Base-by-base conservation (phyloP, 1,140 invertebrate species). In the Leptonema lineaticorne region DNA sequence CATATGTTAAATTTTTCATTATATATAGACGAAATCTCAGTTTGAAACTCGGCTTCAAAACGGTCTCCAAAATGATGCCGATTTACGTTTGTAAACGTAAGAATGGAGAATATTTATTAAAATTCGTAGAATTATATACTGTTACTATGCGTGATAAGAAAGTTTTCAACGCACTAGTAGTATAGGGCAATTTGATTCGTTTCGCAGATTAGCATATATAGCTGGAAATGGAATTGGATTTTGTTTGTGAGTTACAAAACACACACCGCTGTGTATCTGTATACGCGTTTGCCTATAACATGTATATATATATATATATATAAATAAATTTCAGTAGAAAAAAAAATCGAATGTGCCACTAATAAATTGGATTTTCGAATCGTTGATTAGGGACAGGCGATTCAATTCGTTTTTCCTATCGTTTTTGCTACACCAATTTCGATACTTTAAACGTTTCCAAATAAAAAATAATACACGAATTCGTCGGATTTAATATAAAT, bases 181-280 rank as follows among this genome's bases (percentile, higher is more conserved):
- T n/a, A n/a, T n/a, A n/a, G n/a, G 37, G 37, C 20, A 53, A 53
- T 53, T 53, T 53, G 50, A 53, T 53, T 53, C n/a, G 50, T 53
- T 53, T 24, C 50, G 9, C 9, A 53, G 50, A 53, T 53, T 53
- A 53, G 50, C 50, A 53, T 53, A 53, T n/a, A n/a, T 26, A 53
- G 27, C 50, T 24, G 11, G 50, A n/a, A 53, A 53, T 53, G 50
- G 50, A 53, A 53, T 53, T 53, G 50, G 50, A 53, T 53, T 53
- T 53, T 53, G 50, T 53, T 53, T 53, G 18, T 24, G 50, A 53
- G 50, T 24, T n/a, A n/a, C 50, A 24, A 53, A 26, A 26, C 22
- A 41, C 3, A 41, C n/a, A n/a, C n/a, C n/a, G n/a, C n/a, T n/a
- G n/a, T n/a, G n/a, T n/a, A n/a, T n/a, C n/a, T n/a, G n/a, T n/a